phyloP scores from a whole-genome alignment of 2,888 invertebrate genomes.

The Alloplasta piceator region DNA sequence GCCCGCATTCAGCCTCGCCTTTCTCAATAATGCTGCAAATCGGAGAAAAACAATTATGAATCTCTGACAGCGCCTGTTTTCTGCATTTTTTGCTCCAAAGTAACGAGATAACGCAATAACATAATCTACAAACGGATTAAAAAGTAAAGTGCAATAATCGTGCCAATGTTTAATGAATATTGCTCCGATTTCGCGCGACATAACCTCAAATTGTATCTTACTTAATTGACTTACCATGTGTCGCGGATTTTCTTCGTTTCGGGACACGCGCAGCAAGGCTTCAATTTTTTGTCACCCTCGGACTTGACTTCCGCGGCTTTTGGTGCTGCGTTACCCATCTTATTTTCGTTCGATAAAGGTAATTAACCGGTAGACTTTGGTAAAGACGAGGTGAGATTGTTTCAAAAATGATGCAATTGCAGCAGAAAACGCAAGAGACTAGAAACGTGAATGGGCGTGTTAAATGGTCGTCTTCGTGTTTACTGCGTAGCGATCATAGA shows the following conservation, averaged over 20 bases:
- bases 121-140: no score
- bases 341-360: not conserved
- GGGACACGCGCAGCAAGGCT: conserved; percentile 98
- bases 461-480: no score
- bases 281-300: conserved; percentile 90
- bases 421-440: no score
- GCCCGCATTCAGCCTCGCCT: conserved; percentile 95
- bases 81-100: not conserved
- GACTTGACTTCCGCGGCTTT: conserved; percentile 82
- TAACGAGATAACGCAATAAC: not conserved
- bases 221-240: conserved; percentile 89
- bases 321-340: conserved; percentile 85
- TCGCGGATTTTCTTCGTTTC: conserved; percentile 96
- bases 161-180: not conserved
- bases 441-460: no score
- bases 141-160: not conserved
- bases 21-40: conserved; percentile 93
- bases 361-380: no score
- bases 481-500: no score
- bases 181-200: conserved; percentile 8
- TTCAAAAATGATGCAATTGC: no score
- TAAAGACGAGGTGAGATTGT: no score
- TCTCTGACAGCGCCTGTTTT: not conserved
- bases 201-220: conserved; percentile 48
- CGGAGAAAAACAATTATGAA: conserved; percentile 19